phyloP scores from a whole-genome alignment of 2,113 vertebrate species.

The Phyllostomus discolor region DNA sequence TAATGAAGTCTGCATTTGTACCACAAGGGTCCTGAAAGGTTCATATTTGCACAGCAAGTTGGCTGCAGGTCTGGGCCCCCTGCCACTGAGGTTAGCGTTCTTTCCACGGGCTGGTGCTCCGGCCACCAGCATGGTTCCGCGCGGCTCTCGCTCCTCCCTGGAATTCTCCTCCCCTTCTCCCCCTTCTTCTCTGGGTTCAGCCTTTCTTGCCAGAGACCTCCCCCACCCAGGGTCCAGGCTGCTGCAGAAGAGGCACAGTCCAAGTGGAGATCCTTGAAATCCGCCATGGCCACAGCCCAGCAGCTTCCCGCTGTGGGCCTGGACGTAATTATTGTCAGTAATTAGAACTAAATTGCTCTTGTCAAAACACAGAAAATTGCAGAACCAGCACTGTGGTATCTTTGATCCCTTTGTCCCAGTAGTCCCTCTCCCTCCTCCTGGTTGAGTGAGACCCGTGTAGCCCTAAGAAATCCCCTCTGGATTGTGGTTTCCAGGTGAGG shows the following conservation, averaged over 20 bases:
- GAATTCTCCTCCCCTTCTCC: neutral
- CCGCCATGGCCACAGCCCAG: neutral
- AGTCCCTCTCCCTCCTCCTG: neutral
- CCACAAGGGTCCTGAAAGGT: neutral
- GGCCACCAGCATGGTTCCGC: neutral
- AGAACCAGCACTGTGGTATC: neutral
- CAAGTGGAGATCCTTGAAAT: neutral
- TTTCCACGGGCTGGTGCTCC: neutral
- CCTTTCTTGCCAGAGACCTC: neutral
- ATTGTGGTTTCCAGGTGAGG: neutral
- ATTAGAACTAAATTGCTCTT: constrained; percentile 58
- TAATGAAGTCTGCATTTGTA: neutral
- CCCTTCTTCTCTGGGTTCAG: neutral
- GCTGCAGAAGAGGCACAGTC: neutral
- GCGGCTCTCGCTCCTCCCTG: neutral
- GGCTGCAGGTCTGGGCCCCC: neutral
- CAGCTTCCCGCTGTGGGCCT: constrained; percentile 50
- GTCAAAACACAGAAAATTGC: constrained; percentile 50
- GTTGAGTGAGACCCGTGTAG: neutral
- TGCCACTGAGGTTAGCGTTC: accelerated
- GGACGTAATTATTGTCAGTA: constrained; percentile 49
- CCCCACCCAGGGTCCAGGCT: neutral
- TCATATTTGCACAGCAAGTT: neutral
- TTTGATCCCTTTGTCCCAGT: neutral
- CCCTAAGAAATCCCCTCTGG: neutral